phyloP scores from a whole-genome alignment of 92 coral and sea anemone species.

The Plumapathes pennacea region DNA sequence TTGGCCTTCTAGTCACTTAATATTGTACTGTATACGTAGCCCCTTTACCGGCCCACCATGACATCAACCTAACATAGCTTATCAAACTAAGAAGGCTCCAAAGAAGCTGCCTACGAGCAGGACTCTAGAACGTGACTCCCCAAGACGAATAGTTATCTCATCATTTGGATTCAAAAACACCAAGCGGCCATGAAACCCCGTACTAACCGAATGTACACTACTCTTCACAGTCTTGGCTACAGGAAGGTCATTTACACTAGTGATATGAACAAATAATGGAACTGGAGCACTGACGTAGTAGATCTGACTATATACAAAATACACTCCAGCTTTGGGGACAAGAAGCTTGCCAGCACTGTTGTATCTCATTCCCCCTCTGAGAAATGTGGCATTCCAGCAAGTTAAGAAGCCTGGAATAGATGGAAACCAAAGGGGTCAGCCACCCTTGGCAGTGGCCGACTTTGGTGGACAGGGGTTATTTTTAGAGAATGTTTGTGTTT shows the following conservation, averaged over 20 bases:
- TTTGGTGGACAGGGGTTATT: too few relatives aligned
- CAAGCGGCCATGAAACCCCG: slow-evolving; percentile 14
- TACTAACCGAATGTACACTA: slow-evolving; percentile 1
- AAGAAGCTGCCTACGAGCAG: slow-evolving; percentile 15
- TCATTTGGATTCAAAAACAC: slow-evolving; percentile 7
- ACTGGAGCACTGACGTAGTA: slow-evolving; percentile 2
- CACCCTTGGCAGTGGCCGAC: slow-evolving; percentile 37
- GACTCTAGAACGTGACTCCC: not conserved
- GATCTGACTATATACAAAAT: slow-evolving; percentile 28
- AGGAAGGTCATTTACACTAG: slow-evolving; percentile 9
- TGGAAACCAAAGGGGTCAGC: slow-evolving; percentile 33
- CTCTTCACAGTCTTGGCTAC: slow-evolving; percentile 6
- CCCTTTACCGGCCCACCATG: not conserved
- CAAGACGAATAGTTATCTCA: slow-evolving; percentile 18
- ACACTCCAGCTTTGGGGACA: slow-evolving; percentile 36
- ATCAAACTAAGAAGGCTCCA: slow-evolving; percentile 23
- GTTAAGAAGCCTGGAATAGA: slow-evolving; percentile 34
- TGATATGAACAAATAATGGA: not conserved
- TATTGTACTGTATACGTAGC: too few relatives aligned
- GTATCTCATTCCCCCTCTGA: slow-evolving; percentile 34
- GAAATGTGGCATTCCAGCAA: slow-evolving; percentile 24
- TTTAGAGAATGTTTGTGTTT: too few relatives aligned
- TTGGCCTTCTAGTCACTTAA: too few relatives aligned
- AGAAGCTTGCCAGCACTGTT: slow-evolving; percentile 21
- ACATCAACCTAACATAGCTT: too few relatives aligned